Conservation (phyloP, 2,888 invertebrate genomes). For the Alitta virens region DNA sequence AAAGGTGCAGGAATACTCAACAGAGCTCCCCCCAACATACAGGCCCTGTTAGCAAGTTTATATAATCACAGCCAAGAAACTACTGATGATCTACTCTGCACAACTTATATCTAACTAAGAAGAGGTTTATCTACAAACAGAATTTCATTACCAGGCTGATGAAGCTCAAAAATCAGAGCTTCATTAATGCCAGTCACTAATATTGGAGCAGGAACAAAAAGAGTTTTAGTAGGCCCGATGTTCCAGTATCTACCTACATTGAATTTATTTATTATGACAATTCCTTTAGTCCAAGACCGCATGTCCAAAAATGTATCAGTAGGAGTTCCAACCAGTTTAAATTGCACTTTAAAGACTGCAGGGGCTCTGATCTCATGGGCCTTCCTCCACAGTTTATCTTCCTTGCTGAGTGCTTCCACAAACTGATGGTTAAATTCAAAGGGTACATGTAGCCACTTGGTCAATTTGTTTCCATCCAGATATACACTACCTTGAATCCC, state of each 20-base stretch:
- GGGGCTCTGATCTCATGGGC: not conserved
- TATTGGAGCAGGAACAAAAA: constrained; percentile 15
- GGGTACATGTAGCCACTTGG: constrained; percentile 20
- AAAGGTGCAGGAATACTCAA: too few species aligned
- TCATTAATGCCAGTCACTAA: constrained; percentile 14
- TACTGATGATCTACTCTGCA: too few species aligned
- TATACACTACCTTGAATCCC: constrained; percentile 19
- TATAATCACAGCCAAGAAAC: too few species aligned
- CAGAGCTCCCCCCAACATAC: too few species aligned
- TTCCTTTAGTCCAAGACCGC: constrained; percentile 12
- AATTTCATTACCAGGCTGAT: not conserved
- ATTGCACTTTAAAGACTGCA: not conserved
- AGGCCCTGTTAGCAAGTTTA: too few species aligned
- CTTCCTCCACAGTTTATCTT: constrained; percentile 1
- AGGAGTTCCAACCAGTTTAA: not conserved
- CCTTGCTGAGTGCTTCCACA: not conserved
- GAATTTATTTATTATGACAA: constrained; percentile 13
- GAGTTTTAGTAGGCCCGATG: constrained; percentile 10
- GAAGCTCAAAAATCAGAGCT: constrained; percentile 8
- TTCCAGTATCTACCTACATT: constrained; percentile 18
- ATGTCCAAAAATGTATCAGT: constrained; percentile 15
- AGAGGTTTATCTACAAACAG: constrained; percentile 4
- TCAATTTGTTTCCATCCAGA: not conserved
- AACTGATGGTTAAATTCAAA: constrained; percentile 23
- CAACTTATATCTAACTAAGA: too few species aligned